These are phyloP conservation scores for Eubasilissa regina DNA, from an alignment of 1,140 invertebrate species.

Conservation along the genomic window DNA sequence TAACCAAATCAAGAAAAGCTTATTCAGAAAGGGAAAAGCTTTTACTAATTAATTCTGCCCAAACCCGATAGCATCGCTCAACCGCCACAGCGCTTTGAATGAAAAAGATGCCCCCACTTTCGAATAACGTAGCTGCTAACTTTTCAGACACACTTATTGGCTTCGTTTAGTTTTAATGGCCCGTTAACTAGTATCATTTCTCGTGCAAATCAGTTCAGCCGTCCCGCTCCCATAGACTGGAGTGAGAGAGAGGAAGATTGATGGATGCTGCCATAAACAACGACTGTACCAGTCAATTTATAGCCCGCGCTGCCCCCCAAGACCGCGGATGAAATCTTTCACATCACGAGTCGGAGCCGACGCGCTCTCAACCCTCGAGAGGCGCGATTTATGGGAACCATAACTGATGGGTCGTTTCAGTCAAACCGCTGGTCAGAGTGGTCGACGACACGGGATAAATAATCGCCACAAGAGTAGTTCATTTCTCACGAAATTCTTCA, in stretches of 20 bases:
- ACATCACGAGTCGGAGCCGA: constrained; percentile 7
- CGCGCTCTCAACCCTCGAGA: too few relatives aligned
- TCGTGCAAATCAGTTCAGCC: constrained; percentile 37
- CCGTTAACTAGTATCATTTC: constrained; percentile 22
- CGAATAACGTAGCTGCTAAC: background rate
- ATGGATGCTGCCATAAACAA: constrained; percentile 38
- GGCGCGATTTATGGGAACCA: constrained; percentile 1
- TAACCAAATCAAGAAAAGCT: background rate
- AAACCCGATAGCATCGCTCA: background rate
- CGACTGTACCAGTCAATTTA: constrained; percentile 34
- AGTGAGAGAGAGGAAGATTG: constrained; percentile 30
- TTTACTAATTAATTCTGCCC: constrained; percentile 1
- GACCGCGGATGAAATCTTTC: constrained; percentile 17
- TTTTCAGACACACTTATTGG: constrained; percentile 23
- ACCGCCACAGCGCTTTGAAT: background rate
- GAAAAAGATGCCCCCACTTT: background rate
- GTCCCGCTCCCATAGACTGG: constrained; percentile 1
- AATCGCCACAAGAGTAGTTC: too few relatives aligned
- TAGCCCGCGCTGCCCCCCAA: constrained; percentile 20
- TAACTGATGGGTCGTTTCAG: background rate
- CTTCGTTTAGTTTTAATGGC: constrained; percentile 38
- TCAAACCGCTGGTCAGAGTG: background rate
- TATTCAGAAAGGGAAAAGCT: background rate
- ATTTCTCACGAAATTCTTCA: too few relatives aligned
- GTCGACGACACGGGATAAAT: background rate